Base-by-base conservation (phyloP, 1,140 invertebrate genomes). In the Hesperophylax magnus region DNA sequence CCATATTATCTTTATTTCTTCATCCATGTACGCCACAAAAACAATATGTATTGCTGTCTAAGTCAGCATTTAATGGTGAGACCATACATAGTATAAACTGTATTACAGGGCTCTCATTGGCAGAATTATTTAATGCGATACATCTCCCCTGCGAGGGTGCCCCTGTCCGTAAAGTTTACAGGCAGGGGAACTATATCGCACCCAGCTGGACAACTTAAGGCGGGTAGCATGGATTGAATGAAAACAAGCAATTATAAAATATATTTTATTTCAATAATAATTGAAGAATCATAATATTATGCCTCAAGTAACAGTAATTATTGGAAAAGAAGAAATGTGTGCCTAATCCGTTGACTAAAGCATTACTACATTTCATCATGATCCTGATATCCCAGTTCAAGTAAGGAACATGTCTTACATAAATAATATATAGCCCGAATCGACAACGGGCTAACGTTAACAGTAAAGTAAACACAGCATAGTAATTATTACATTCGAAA, bases 401-500 rank as follows among this genome's bases (percentile, higher is more conserved):
- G 39, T 14, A 47, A 47, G 39, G 39, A 47, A 47, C 39, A 47
- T 47, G 39, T 61, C 58, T 61, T 61, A 61, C 7, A 61, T 24
- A 61, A 61, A 61, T 61, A 61, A 61, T 18, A 22, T n/a, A 22
- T n/a, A 61, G 24, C 9, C 58, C 24, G 14, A 9, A 24, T 61
- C 24, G 18, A 61, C 24, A 20, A 61, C 18, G 39, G 58, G 20
- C 58, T 24, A 61, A 61, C 14, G 24, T 20, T 61, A 61, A 61
- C 58, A 61, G 24, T 61, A 61, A 61, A 61, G 24, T 61, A 61
- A 61, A 61, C 58, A 24, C 58, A 24, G 58, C 58, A 61, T 24
- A 24, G 24, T 61, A 61, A 61, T 60, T 58, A 58, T 58, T 61
- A 61, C 58, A 61, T 61, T 61, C 9, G 18, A 61, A 61, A 61